Conservation (phyloP, 2,797 vertebrate species). For the Sebastes kiyomatsui region DNA sequence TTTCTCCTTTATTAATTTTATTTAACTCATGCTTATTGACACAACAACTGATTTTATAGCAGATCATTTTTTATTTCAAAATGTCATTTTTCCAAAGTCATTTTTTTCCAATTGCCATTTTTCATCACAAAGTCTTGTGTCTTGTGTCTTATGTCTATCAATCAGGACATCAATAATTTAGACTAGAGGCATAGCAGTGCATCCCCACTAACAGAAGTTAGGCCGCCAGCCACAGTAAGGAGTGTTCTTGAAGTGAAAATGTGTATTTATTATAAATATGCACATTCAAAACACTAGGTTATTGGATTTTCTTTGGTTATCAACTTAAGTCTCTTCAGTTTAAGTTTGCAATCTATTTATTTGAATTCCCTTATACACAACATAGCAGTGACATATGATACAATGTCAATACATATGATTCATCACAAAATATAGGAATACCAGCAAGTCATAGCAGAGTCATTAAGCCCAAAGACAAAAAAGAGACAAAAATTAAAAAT, state of each 20-base stretch:
- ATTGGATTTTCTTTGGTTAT: neutral
- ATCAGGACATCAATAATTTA: neutral
- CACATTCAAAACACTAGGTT: neutral
- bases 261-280: neutral
- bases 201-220: neutral
- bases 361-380: too few species aligned
- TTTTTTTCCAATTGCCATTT: neutral
- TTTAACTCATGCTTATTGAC: neutral
- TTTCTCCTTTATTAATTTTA: neutral
- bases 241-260: neutral
- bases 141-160: neutral
- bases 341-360: too few species aligned
- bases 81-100: accelerated
- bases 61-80: accelerated
- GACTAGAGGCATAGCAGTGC: neutral
- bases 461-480: too few species aligned
- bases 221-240: neutral
- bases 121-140: neutral
- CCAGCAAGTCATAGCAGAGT: too few species aligned
- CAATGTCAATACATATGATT: too few species aligned
- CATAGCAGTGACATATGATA: too few species aligned
- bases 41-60: neutral
- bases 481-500: too few species aligned
- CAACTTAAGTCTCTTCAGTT: neutral
- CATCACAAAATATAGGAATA: too few species aligned